These are phyloP conservation scores for Timema cristinae DNA, from an alignment of 2,888 invertebrate genomes.

Conservation along the genomic window DNA sequence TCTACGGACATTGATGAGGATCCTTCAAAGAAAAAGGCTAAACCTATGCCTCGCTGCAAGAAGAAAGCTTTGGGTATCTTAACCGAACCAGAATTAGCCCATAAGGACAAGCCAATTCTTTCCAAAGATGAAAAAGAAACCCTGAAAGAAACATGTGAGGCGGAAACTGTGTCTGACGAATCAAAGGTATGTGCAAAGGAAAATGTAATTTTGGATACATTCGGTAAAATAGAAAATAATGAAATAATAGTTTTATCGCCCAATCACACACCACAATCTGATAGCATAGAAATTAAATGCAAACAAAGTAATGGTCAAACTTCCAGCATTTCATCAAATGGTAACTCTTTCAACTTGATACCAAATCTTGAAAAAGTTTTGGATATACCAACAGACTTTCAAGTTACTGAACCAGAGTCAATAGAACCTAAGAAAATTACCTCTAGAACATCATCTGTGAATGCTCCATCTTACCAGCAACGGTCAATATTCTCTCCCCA, in stretches of 20 bases:
- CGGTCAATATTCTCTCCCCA: constrained; percentile 71
- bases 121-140: constrained; percentile 35
- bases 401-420: constrained; percentile 25
- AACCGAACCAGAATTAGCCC: constrained; percentile 32
- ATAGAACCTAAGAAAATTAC: constrained; percentile 35
- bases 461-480: constrained; percentile 32
- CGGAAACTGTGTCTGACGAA: background rate
- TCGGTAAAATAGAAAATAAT: constrained; percentile 13
- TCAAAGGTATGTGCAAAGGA: constrained; percentile 1
- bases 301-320: too few relatives aligned
- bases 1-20: constrained; percentile 28
- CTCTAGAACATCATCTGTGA: constrained; percentile 34
- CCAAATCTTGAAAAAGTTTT: background rate
- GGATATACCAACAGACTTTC: constrained; percentile 27
- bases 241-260: constrained; percentile 31
- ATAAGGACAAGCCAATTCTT: constrained; percentile 33
- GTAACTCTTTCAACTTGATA: background rate
- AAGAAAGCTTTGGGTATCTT: constrained; percentile 34
- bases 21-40: constrained; percentile 42
- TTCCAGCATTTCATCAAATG: background rate
- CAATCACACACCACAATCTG: constrained; percentile 10
- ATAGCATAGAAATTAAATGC: background rate
- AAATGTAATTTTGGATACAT: constrained; percentile 1
- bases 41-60: constrained; percentile 50
- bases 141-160: too few relatives aligned